These are phyloP conservation scores for Beris chalybata DNA, from an alignment of 2,888 invertebrate genomes.

Conservation along the genomic window DNA sequence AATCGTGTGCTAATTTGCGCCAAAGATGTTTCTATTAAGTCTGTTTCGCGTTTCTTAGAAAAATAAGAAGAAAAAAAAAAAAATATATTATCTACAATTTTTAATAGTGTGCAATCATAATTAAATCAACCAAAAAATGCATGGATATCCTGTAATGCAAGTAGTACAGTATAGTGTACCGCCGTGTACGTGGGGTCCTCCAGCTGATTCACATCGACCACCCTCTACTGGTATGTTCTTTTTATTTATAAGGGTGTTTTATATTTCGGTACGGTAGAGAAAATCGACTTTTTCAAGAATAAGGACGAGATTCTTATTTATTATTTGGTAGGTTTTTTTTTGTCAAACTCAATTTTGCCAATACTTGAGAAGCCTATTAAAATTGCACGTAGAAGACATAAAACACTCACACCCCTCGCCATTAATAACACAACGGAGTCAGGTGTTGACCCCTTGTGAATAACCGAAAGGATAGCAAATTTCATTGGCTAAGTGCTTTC, in stretches of 20 bases:
- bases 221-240: conserved; percentile 43
- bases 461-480: too few species aligned
- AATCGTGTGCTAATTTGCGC: conserved; percentile 5
- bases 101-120: not conserved
- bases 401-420: too few species aligned
- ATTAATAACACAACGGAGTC: too few species aligned
- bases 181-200: conserved; percentile 55
- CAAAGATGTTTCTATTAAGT: not conserved
- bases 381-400: too few species aligned
- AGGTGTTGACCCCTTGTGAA: too few species aligned
- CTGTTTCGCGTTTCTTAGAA: not conserved
- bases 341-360: too few species aligned
- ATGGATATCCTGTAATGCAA: conserved; percentile 68
- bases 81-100: too few species aligned
- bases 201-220: conserved; percentile 49
- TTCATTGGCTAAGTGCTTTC: too few species aligned
- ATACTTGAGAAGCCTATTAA: too few species aligned
- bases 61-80: not conserved
- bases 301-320: not conserved
- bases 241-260: not conserved
- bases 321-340: too few species aligned
- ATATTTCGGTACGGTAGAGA: not conserved
- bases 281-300: not conserved
- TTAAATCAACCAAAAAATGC: conserved; percentile 54
- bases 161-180: conserved; percentile 65